These are phyloP conservation scores for Lucilia cuprina DNA, from an alignment of 1,140 invertebrate genomes.

Conservation along the genomic window DNA sequence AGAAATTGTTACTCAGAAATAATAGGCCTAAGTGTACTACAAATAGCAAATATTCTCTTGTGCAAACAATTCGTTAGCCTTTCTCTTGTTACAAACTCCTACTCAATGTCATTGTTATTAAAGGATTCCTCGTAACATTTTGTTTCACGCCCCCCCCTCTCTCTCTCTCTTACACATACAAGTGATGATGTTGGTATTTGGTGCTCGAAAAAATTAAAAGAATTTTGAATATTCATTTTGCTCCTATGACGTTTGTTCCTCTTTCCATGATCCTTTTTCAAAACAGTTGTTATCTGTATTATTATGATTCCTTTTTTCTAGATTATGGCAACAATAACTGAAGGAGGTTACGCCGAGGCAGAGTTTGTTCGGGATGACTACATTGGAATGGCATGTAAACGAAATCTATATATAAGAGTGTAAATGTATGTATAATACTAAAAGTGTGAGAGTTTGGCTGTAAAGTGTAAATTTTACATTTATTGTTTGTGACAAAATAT, in stretches of 20 bases:
- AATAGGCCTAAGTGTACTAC: background rate
- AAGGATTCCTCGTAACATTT: background rate
- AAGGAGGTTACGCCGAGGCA: too few relatives aligned
- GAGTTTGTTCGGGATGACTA: too few relatives aligned
- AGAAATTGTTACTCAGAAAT: too few relatives aligned
- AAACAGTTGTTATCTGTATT: background rate
- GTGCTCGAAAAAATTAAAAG: background rate
- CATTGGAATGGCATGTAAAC: background rate
- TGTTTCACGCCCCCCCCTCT: background rate
- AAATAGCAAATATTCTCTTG: slow-evolving; percentile 21
- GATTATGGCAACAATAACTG: background rate
- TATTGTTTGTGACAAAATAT: slow-evolving; percentile 42
- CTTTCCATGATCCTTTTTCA: background rate
- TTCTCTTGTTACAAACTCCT: background rate
- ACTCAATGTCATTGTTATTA: background rate
- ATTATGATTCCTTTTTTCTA: background rate
- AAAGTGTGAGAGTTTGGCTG: background rate
- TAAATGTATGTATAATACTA: background rate
- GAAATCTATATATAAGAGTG: background rate
- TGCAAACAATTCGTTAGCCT: background rate
- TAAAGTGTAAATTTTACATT: slow-evolving; percentile 25
- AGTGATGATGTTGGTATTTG: slow-evolving; percentile 13
- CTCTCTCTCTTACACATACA: background rate
- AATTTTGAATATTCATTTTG: slow-evolving; percentile 10
- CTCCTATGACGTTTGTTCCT: background rate